Evolutionary conservation across 2,113 vertebrate genomes (phyloP), one percentile per base, ranked within the genome.

Genomic region (Osmerus eperlanus): DNA sequence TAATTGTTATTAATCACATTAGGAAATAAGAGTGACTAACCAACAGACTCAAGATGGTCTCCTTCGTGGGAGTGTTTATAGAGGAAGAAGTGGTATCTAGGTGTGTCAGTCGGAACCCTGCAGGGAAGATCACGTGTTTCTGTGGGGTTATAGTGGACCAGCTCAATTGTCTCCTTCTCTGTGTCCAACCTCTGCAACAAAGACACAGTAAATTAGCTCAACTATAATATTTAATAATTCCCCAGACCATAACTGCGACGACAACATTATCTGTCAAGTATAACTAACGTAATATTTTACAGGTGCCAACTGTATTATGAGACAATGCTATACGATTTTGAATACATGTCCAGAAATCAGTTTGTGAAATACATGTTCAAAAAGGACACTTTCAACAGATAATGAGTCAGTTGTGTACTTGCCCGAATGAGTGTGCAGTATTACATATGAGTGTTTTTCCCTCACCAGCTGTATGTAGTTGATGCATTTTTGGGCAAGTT

Each of bases 391-490:
- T 41, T 9, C 36, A 41, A 9, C 1, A 7, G 36, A 6, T 41
- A 41, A 23, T 23, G 36, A 41, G 5, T 41, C 6, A 41, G 36
- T 41, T 47, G 41, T 47, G 41, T 47, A 2, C 2, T 9, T 47
- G 7, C 7, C 41, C 41, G 7, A 11, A 47, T 9, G 1, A 47
- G n/a, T 21, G 13, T 21, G 2, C n/a, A 2, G 41, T 1, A 32
- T 62, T 64, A 41, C 72, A 8, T 60, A 4, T 28, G 19, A 59
- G 54, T 32, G 16, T 73, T 14, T 52, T 18, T 25, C 51, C 19
- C 94, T 86, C 85, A 98, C 97, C 94, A 99, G 90, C 76, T 99
- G 97, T 69, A 99, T 93, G 82, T 99, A 99, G 90, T 98, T 97
- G 86, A 99, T 89, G 21, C 80, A 88, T 85, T 91, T 95, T 76